A percentile compares a stretch with the other conserved stretches of the same genome.
phyloP scores from a whole-genome alignment of 35 echinoderm and acorn worm species.

The Holothuria glaberrima region DNA sequence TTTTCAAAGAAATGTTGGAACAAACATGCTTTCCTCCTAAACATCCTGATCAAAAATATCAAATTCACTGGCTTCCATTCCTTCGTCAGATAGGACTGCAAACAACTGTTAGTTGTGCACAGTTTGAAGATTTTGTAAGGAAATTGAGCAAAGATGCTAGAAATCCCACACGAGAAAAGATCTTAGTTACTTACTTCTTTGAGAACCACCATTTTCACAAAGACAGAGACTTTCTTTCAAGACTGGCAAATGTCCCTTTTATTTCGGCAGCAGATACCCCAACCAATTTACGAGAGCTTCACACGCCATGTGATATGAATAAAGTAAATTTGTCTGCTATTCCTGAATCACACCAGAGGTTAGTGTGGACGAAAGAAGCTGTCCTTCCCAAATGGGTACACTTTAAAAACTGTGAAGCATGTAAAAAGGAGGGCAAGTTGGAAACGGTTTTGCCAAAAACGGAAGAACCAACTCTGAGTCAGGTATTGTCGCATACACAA shows the following conservation, averaged over 20 bases:
- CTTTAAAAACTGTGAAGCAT: background rate
- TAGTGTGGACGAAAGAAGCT: background rate
- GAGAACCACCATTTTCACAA: constrained; percentile 3
- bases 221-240: background rate
- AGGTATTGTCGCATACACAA: background rate
- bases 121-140: constrained; percentile 4
- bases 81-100: constrained; percentile 6
- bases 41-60: background rate
- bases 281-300: background rate
- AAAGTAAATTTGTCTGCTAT: constrained; percentile 8
- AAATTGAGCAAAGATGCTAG: background rate
- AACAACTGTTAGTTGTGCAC: background rate
- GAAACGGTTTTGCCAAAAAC: background rate
- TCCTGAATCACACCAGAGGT: background rate
- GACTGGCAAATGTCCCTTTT: background rate
- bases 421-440: background rate
- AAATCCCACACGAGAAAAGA: background rate
- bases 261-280: constrained; percentile 13
- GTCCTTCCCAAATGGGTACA: background rate
- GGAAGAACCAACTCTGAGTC: background rate
- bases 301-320: background rate
- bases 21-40: constrained; percentile 18
- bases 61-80: background rate
- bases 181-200: constrained; percentile 1
- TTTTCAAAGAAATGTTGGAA: constrained; percentile 24